phyloP scores from a whole-genome alignment of 2,113 vertebrate species.

The Bombycilla garrulus region DNA sequence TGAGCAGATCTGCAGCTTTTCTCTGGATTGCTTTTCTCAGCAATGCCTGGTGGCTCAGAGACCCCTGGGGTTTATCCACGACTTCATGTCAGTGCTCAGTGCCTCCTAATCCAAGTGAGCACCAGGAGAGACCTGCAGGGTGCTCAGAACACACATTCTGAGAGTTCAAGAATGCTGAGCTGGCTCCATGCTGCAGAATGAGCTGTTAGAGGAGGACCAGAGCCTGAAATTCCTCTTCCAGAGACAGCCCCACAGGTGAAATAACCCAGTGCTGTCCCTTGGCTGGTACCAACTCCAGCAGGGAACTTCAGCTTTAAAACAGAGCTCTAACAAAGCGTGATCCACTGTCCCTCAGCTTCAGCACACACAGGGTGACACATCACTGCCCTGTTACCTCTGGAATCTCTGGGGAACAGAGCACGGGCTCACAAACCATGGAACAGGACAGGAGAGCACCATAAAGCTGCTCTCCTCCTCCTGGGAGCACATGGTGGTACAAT shows the following conservation, averaged over 20 bases:
- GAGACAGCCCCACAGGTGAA: neutral
- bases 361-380: neutral
- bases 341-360: neutral
- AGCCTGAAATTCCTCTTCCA: neutral
- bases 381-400: neutral
- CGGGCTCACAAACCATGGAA: too few species aligned
- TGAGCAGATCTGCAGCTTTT: neutral
- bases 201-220: neutral
- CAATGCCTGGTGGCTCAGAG: neutral
- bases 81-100: neutral
- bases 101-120: rapidly evolving
- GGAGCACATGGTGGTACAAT: rapidly evolving
- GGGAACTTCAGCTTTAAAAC: neutral
- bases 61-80: neutral
- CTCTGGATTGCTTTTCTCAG: neutral
- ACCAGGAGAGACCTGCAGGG: neutral
- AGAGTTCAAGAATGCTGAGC: neutral
- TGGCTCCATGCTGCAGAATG: neutral
- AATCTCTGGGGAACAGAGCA: neutral
- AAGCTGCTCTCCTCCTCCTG: neutral
- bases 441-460: neutral
- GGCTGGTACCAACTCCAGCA: neutral
- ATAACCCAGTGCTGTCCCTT: rapidly evolving
- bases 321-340: neutral
- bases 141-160: too few species aligned